Conservation (phyloP, 2,113 vertebrate genomes). For the Myrmophylax atrothorax region DNA sequence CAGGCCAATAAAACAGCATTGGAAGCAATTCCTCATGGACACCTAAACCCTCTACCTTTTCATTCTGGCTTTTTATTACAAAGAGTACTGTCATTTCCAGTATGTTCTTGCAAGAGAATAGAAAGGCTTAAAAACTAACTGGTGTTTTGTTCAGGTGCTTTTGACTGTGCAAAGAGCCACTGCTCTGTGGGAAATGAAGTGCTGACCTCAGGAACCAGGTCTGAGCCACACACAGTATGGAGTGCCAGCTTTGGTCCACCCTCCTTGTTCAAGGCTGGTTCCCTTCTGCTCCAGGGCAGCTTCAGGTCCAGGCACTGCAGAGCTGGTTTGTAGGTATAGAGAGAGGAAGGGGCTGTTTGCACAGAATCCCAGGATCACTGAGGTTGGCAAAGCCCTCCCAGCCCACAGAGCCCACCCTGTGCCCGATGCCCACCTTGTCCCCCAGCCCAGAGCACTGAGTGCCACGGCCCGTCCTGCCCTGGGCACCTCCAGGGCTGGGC, state of each 20-base stretch:
- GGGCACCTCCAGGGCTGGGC: not conserved
- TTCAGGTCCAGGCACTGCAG: not conserved
- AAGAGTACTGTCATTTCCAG: not conserved
- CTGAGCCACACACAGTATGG: not conserved
- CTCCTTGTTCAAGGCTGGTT: not conserved
- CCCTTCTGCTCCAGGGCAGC: not conserved
- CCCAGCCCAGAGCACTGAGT: not conserved
- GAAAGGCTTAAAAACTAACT: not conserved
- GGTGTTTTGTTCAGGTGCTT: not conserved
- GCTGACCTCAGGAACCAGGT: not conserved
- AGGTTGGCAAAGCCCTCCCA: accelerated
- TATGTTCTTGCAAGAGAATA: not conserved
- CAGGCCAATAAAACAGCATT: not conserved
- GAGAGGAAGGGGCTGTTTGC: not conserved
- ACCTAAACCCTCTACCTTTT: not conserved
- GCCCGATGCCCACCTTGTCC: not conserved
- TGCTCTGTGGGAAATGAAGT: not conserved
- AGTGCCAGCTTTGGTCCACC: not conserved
- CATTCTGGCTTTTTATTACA: not conserved
- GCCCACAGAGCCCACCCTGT: accelerated
- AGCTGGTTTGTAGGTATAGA: accelerated
- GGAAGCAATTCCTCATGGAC: not conserved
- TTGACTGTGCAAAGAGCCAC: not conserved
- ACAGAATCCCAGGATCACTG: accelerated
- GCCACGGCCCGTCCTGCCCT: not conserved